Evolutionary conservation across 1,140 invertebrate genomes (phyloP), one percentile per base, ranked within the genome.

Genomic region (Apis florea): DNA sequence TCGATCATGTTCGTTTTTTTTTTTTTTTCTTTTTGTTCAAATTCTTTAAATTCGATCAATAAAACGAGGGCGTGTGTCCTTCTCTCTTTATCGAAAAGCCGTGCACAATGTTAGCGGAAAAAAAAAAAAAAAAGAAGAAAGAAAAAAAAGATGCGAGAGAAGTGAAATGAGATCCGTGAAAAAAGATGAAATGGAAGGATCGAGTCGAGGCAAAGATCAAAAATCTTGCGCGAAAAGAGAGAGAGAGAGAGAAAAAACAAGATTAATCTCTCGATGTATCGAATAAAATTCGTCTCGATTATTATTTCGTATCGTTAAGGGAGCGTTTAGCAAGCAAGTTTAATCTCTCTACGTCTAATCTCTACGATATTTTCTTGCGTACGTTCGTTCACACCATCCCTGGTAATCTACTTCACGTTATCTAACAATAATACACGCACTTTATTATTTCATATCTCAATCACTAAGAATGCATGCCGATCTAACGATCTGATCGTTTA

Each of bases 401-500:
- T 51, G 58, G 64, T n/a, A 53, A 79, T 68, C 63, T 75, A 72
- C 24, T 68, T 49, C 24, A 3, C 54, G 4, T 75, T 67, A 49
- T 64, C 54, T 80, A 80, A n/a, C n/a, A n/a, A 79, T 74, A 79
- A 77, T n/a, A 63, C 68, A 56, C 76, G 66, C 58, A 61, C 31
- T 26, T 56, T 86, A 70, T 63, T 31, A 10, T 81, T 69, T 64
- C 76, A 64, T 79, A 4, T 40, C 31, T 40, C 31, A 40, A 40
- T 3, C 4, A 84, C 24, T 12, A 31, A 79, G 64, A 59, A 40
- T 40, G 76, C 85, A 88, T 85, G 83, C 79, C 79, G 79, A 86
- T 84, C 84, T 87, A n/a, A 88, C 84, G 86, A 83, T 83, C 91
- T 85, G 79, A 76, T 83, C 83, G 86, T 91, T 64, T 88, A 89